These are phyloP conservation scores for Spilosoma lubricipeda DNA, from an alignment of 2,888 invertebrate genomes.

Conservation along the genomic window DNA sequence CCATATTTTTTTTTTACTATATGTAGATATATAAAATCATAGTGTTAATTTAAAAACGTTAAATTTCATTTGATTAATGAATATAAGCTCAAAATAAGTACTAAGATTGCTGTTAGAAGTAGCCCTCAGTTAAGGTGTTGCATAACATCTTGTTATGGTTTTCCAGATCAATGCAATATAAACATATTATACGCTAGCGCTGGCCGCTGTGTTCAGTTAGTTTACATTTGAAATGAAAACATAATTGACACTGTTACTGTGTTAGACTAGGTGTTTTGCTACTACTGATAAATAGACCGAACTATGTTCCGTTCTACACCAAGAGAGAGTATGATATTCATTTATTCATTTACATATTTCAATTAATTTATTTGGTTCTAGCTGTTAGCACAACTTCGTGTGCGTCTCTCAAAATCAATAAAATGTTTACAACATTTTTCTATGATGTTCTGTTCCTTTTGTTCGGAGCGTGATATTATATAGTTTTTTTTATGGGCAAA, in stretches of 20 bases:
- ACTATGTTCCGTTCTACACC: neutral
- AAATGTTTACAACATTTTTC: too few relatives aligned
- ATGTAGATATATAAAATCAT: conserved; percentile 5
- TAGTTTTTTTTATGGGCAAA: too few relatives aligned
- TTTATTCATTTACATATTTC: neutral
- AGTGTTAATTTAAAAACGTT: neutral
- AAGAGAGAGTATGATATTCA: neutral
- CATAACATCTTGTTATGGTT: conserved; percentile 1
- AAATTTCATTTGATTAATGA: neutral
- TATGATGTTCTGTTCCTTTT: too few relatives aligned
- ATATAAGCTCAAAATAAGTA: neutral
- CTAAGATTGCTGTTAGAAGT: conserved; percentile 11
- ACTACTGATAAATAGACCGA: neutral
- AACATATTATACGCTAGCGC: neutral
- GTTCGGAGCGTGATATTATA: too few relatives aligned
- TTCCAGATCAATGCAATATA: neutral
- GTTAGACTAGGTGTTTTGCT: neutral
- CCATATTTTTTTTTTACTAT: neutral
- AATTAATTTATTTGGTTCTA: neutral
- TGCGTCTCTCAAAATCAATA: too few relatives aligned
- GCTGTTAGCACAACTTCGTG: neutral
- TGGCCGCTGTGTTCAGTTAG: conserved; percentile 20
- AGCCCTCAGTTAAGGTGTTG: neutral
- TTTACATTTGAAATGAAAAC: conserved; percentile 28
- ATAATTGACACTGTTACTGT: conserved; percentile 14